Base-by-base conservation (phyloP, 2,888 invertebrate species). In the Agrotis clavis region DNA sequence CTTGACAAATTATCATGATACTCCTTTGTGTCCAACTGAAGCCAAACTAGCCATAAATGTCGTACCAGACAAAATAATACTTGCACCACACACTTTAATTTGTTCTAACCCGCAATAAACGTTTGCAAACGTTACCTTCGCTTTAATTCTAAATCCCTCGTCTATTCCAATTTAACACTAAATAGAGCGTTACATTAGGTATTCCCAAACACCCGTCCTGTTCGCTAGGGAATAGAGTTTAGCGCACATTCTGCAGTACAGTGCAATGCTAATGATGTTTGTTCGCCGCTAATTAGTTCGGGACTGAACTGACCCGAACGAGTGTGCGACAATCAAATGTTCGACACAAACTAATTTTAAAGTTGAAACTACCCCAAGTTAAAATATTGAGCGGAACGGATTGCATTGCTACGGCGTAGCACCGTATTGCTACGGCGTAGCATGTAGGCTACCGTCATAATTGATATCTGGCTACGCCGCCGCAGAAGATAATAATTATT, bases 281-380 rank as follows among this genome's bases (percentile, higher is more conserved):
- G 85, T 79, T 71, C 71, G 66, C 73, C 71, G 48, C 82, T 84
- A 82, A 82, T 86, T 84, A 84, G 78, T 71, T 70, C 14, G 78
- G 84, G 72, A 71, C 84, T 19, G 63, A 60, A 63, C 83, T 71
- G 78, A 72, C 83, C 78, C 88, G 83, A 86, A 86, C 81, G 81
- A 82, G 85, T 79, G 79, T 77, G 77, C 74, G 82, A 86, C 89
- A 90, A 90, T 90, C 89, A 88, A 82, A 75, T 86, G 84, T 86
- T 88, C 82, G 83, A 85, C 77, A 76, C 85, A 83, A 90, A 89
- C 88, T 89, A 90, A 90, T 90, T 90, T 83, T 64, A 73, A 69
- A 64, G 65, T 80, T 66, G 71, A 81, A 68, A 67, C 59, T 72
- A 25, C 25, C 25, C 25, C 2, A 25, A 25, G 25, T 25, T 25